Percentiles rank a stretch among this genome's conserved stretches.
phyloP scores from a whole-genome alignment of 2,888 invertebrate species.

The Eupelmus urozonus region DNA sequence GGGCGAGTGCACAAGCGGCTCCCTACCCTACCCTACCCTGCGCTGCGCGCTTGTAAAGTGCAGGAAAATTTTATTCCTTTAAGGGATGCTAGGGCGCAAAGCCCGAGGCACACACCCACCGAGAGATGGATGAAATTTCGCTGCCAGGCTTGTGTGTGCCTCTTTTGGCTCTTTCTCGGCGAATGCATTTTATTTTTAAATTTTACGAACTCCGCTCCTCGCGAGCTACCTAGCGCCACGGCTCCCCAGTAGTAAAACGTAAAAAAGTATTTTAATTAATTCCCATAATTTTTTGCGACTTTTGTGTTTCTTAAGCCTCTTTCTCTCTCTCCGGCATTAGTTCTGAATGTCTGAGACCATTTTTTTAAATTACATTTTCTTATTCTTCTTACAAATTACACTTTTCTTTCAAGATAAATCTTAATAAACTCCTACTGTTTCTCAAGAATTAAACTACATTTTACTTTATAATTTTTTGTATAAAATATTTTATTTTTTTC shows the following conservation, averaged over 20 bases:
- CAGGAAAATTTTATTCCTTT: conserved; percentile 55
- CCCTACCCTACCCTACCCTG: too few species aligned
- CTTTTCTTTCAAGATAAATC: neutral
- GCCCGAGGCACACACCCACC: too few species aligned
- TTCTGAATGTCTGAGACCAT: neutral
- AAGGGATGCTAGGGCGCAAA: conserved; percentile 14
- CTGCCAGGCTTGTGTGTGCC: neutral
- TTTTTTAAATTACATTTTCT: conserved; percentile 28
- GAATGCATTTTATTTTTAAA: conserved; percentile 56
- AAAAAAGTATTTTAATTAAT: conserved; percentile 54
- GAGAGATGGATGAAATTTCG: conserved; percentile 22
- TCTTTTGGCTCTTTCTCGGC: conserved; percentile 18
- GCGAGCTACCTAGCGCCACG: conserved; percentile 8
- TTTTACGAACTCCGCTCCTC: conserved; percentile 46
- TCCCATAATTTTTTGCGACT: conserved; percentile 37
- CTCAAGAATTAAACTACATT: too few species aligned
- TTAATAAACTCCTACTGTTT: too few species aligned
- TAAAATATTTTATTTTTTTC: too few species aligned
- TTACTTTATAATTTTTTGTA: too few species aligned
- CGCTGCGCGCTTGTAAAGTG: conserved; percentile 53
- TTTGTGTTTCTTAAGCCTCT: neutral
- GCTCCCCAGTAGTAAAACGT: neutral
- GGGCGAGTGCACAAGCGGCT: neutral
- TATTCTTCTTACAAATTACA: neutral
- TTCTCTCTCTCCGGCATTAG: conserved; percentile 13